Percentiles rank a stretch among this genome's conserved stretches.
phyloP scores from a whole-genome alignment of 1,140 invertebrate species.

The Ridgeia piscesae region DNA sequence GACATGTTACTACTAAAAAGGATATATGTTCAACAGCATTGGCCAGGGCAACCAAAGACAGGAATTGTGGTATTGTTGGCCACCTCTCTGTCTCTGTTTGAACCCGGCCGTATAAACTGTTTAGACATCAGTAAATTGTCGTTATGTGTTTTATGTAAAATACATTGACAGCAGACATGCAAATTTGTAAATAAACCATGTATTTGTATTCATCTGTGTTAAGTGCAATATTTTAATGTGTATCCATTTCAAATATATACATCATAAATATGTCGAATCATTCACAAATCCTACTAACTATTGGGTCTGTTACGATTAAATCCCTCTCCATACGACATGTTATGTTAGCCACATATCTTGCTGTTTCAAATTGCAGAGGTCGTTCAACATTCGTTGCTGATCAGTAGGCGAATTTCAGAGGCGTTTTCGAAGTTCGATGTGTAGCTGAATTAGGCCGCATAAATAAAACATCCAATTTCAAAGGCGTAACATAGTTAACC shows the following conservation, averaged over 20 bases:
- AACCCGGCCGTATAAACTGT: not conserved
- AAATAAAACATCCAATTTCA: not conserved
- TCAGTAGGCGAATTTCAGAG: not conserved
- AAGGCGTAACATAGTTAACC: not conserved
- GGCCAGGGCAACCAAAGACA: not conserved
- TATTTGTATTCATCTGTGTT: not conserved
- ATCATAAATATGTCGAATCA: not conserved
- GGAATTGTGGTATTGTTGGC: not conserved
- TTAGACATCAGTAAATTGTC: not conserved
- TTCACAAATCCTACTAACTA: not conserved
- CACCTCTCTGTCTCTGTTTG: not conserved
- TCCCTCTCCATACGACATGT: not conserved
- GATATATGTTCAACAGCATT: not conserved
- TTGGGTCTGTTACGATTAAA: not conserved
- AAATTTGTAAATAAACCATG: not conserved
- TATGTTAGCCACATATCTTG: not conserved
- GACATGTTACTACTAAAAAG: not conserved
- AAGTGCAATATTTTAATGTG: not conserved
- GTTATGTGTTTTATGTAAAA: too few relatives aligned
- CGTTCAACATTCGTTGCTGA: too few relatives aligned
- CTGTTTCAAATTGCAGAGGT: not conserved
- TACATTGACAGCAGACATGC: too few relatives aligned
- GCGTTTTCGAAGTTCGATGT: not conserved
- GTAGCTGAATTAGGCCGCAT: not conserved
- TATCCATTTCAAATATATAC: constrained; percentile 2